phyloP scores from a whole-genome alignment of 2,797 vertebrate species.

The Eupleurogrammus muticus region DNA sequence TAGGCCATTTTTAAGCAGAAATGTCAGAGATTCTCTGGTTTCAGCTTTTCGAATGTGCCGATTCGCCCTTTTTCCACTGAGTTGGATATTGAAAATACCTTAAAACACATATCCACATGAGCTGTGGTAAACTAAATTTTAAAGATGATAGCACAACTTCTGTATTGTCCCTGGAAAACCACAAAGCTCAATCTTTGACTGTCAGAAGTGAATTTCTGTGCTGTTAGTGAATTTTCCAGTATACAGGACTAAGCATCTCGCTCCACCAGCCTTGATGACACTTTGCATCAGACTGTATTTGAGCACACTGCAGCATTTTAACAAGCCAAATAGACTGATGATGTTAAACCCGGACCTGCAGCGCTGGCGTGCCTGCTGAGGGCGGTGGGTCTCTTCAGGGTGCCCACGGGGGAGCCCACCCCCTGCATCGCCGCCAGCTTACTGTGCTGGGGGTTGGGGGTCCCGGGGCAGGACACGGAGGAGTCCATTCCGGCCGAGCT shows the following conservation, averaged over 20 bases:
- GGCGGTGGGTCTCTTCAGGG: slow-evolving; percentile 91
- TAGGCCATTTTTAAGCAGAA: background rate
- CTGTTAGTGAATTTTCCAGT: background rate
- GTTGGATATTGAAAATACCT: background rate
- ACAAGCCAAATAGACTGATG: background rate
- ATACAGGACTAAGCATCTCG: too few species aligned
- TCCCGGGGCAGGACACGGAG: slow-evolving; percentile 66
- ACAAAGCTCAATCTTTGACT: background rate
- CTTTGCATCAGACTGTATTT: background rate
- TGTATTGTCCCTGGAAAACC: too few species aligned
- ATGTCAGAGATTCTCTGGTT: background rate
- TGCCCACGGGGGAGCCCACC: slow-evolving; percentile 78
- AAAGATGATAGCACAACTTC: too few species aligned
- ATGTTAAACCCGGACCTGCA: slow-evolving; percentile 65
- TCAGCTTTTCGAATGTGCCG: background rate
- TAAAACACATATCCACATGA: too few species aligned
- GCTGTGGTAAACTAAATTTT: too few species aligned
- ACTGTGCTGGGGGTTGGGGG: slow-evolving; percentile 67
- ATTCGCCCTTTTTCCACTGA: background rate
- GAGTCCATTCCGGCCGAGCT: slow-evolving; percentile 56
- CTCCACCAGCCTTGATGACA: background rate
- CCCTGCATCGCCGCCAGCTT: slow-evolving; percentile 74
- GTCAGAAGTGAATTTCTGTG: background rate
- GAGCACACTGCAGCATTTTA: background rate
- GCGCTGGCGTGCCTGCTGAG: slow-evolving; percentile 95